Conservation (phyloP, 1,140 invertebrate species). For the Periplaneta americana region DNA sequence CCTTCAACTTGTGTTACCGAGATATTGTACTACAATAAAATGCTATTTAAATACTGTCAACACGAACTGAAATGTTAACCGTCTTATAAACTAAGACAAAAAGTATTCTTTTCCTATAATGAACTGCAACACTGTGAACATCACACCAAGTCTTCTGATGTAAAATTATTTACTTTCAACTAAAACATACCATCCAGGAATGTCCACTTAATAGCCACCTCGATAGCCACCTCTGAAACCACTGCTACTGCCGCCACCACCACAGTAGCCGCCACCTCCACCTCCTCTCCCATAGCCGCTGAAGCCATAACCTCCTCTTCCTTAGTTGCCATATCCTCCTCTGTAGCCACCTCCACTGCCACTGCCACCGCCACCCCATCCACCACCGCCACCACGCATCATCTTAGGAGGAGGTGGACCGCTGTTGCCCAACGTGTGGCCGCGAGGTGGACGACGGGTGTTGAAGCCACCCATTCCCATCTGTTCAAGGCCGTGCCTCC, state of each 20-base stretch:
- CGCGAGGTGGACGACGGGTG: constrained; percentile 3
- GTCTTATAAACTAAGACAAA: too few relatives aligned
- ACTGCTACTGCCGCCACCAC: constrained; percentile 18
- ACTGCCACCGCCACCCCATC: constrained; percentile 6
- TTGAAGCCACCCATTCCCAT: constrained; percentile 33
- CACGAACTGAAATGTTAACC: background rate
- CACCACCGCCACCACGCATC: constrained; percentile 15
- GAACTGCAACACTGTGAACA: background rate
- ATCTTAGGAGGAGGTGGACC: constrained; percentile 17
- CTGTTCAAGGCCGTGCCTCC: constrained; percentile 59
- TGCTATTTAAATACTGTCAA: background rate
- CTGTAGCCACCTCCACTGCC: constrained; percentile 11
- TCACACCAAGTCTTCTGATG: background rate
- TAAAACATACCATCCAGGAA: background rate
- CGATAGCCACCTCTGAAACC: constrained; percentile 16
- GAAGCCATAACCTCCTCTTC: constrained; percentile 14
- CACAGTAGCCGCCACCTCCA: constrained; percentile 15
- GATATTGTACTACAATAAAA: background rate
- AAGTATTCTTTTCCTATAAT: background rate
- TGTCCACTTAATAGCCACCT: constrained; percentile 2
- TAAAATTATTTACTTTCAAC: background rate
- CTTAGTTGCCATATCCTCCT: constrained; percentile 11
- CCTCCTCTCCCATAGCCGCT: constrained; percentile 11
- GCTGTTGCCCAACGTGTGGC: background rate
- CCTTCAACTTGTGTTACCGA: background rate